phyloP scores from a whole-genome alignment of 2,113 vertebrate genomes.

The Triplophysa dalaica region DNA sequence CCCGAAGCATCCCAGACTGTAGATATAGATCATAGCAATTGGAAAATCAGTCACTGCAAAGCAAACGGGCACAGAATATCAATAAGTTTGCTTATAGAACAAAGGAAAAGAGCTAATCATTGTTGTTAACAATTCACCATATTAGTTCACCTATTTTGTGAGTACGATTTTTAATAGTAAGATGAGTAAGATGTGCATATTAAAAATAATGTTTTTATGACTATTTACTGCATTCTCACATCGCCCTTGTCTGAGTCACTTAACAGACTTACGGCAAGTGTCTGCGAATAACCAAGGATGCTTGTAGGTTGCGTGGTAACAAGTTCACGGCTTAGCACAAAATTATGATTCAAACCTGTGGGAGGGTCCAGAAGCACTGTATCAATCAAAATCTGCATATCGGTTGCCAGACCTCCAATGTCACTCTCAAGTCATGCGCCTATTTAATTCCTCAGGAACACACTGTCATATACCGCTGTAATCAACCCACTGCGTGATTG shows the following conservation, averaged over 20 bases:
- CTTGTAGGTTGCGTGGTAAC: constrained; percentile 32
- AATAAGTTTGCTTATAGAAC: neutral
- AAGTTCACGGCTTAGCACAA: constrained; percentile 25
- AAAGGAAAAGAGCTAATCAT: neutral
- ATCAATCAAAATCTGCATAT: constrained; percentile 46
- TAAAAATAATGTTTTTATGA: neutral
- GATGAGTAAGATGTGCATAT: neutral
- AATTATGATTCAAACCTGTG: constrained; percentile 41
- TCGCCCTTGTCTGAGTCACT: constrained; percentile 20
- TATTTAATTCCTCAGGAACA: constrained; percentile 69
- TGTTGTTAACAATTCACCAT: neutral
- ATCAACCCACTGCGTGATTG: constrained; percentile 60
- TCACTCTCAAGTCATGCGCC: constrained; percentile 70
- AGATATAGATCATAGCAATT: neutral
- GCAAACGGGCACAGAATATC: constrained; percentile 1
- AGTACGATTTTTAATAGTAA: too few relatives aligned
- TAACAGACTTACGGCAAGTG: neutral
- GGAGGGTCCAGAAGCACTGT: constrained; percentile 35
- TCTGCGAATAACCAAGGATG: constrained; percentile 26
- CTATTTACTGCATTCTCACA: neutral
- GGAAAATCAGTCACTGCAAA: constrained; percentile 29
- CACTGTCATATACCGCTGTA: constrained; percentile 65
- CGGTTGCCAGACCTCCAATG: constrained; percentile 62
- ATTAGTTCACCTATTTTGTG: neutral
- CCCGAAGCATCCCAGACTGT: constrained; percentile 55